These are phyloP conservation scores for Albula glossodonta DNA, from an alignment of 2,113 vertebrate genomes.

Conservation along the genomic window DNA sequence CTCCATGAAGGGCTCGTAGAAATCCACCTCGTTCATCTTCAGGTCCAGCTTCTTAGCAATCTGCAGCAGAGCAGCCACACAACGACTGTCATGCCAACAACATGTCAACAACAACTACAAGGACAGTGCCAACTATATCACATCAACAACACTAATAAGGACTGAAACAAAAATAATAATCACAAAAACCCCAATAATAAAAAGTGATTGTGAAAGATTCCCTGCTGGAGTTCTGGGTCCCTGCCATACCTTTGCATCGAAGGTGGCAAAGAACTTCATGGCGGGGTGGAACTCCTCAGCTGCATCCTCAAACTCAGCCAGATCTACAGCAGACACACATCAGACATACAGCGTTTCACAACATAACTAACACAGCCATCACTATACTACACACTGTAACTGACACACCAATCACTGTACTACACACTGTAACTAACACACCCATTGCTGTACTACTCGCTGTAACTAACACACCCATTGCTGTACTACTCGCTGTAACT, in stretches of 20 bases:
- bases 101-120: too few species aligned
- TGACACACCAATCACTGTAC: too few species aligned
- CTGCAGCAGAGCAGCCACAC: constrained; percentile 55
- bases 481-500: too few species aligned
- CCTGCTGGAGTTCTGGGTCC: neutral
- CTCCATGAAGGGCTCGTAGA: constrained; percentile 89
- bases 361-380: too few species aligned
- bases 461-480: too few species aligned
- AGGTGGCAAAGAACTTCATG: constrained; percentile 88
- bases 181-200: neutral
- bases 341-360: neutral
- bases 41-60: constrained; percentile 85
- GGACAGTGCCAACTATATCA: too few species aligned
- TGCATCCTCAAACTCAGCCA: constrained; percentile 82
- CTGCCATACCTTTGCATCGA: constrained; percentile 79
- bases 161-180: too few species aligned
- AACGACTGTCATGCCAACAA: too few species aligned
- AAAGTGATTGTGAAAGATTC: neutral
- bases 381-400: too few species aligned
- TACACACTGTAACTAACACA: too few species aligned
- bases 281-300: constrained; percentile 91
- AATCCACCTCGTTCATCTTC: constrained; percentile 86
- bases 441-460: too few species aligned
- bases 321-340: constrained; percentile 66
- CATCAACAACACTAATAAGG: too few species aligned